These are phyloP conservation scores for Byasa hedistus DNA, from an alignment of 2,888 invertebrate genomes.

Conservation along the genomic window DNA sequence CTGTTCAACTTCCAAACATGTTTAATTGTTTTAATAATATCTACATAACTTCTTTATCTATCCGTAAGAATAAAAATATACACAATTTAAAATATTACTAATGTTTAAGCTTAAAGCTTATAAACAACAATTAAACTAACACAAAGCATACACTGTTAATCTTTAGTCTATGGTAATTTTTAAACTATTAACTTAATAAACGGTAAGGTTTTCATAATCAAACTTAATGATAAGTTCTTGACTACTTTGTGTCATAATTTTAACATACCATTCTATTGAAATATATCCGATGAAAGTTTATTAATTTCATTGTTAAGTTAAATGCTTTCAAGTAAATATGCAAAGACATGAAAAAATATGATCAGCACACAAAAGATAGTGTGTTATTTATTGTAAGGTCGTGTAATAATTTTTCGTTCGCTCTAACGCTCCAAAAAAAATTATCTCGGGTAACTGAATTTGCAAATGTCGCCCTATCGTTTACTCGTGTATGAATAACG, in stretches of 20 bases:
- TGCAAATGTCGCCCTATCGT: slow-evolving; percentile 9
- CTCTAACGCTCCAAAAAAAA: slow-evolving; percentile 5
- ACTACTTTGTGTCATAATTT: slow-evolving; percentile 17
- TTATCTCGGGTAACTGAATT: slow-evolving; percentile 12
- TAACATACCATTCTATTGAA: slow-evolving; percentile 9
- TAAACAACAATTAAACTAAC: too few species aligned
- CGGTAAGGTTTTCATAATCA: neutral
- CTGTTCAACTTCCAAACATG: neutral
- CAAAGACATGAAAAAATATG: neutral
- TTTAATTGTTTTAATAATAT: neutral
- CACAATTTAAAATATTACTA: too few species aligned
- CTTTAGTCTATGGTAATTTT: too few species aligned
- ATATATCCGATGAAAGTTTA: slow-evolving; percentile 4
- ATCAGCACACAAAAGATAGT: slow-evolving; percentile 11
- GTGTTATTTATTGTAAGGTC: slow-evolving; percentile 20
- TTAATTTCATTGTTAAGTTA: slow-evolving; percentile 11
- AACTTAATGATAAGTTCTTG: slow-evolving; percentile 15
- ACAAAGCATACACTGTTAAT: too few species aligned
- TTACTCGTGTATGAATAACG: slow-evolving; percentile 17
- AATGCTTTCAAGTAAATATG: neutral
- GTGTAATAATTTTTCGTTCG: slow-evolving; percentile 19
- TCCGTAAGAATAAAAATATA: neutral
- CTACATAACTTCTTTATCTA: neutral
- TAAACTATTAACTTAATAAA: too few species aligned
- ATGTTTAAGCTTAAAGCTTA: too few species aligned